Percentiles rank a stretch among this genome's conserved stretches.
Conservation (phyloP, 2,113 vertebrate genomes). For the Istiophorus platypterus region DNA sequence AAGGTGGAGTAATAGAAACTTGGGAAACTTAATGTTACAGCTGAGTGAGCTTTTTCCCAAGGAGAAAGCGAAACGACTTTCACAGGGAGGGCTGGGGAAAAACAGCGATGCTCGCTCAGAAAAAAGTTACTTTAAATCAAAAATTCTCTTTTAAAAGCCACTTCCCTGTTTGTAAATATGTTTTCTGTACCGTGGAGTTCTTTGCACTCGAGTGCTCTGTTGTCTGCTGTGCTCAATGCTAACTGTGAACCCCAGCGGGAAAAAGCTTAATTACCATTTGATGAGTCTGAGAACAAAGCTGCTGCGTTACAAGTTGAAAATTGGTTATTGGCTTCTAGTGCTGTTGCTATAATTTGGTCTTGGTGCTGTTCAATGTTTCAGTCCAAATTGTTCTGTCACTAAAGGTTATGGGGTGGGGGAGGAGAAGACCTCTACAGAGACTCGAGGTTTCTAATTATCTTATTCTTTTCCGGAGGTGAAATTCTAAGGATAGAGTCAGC, state of each 20-base stretch:
- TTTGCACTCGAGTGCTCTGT: conserved; percentile 10
- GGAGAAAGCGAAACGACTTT: conserved; percentile 43
- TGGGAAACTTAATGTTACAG: conserved; percentile 74
- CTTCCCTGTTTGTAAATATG: neutral
- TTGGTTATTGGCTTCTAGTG: conserved; percentile 73
- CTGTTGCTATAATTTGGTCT: conserved; percentile 71
- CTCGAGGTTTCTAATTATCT: conserved; percentile 66
- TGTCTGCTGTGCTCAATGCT: conserved; percentile 40
- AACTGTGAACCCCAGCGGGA: conserved; percentile 33
- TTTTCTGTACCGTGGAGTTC: conserved; percentile 12
- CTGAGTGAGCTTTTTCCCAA: conserved; percentile 65
- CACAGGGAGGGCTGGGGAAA: neutral
- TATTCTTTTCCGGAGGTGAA: conserved; percentile 42
- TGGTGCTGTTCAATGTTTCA: conserved; percentile 72
- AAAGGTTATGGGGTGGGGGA: conserved; percentile 57
- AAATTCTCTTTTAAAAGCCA: neutral
- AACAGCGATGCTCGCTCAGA: neutral
- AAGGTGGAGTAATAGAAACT: conserved; percentile 69
- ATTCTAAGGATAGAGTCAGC: conserved; percentile 9
- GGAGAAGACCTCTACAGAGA: conserved; percentile 43
- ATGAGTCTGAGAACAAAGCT: conserved; percentile 75
- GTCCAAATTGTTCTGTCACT: conserved; percentile 78
- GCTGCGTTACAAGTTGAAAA: conserved; percentile 69
- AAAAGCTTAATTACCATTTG: conserved; percentile 73
- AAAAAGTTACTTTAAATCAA: neutral